Evolutionary conservation across 2,888 invertebrate genomes (phyloP), one percentile per base, ranked within the genome.

Genomic region (Criorhina ranunculi): DNA sequence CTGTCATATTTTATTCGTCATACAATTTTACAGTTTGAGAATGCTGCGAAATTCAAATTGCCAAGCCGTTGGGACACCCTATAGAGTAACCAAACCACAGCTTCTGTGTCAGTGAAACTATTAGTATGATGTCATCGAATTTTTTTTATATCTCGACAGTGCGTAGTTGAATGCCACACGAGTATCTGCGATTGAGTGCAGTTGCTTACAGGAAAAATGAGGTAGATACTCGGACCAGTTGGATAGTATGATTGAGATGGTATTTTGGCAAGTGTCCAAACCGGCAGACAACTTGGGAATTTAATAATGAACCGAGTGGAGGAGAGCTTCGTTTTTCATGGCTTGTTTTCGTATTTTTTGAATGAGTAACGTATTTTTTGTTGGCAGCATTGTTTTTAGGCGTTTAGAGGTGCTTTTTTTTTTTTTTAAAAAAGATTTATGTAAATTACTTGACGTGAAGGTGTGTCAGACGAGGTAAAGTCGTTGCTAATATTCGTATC

Each of bases 51-150:
- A n/a, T n/a, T n/a, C n/a, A n/a, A n/a, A n/a, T n/a, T n/a, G n/a
- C n/a, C n/a, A n/a, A n/a, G n/a, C n/a, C n/a, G n/a, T n/a, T n/a
- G n/a, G n/a, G n/a, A n/a, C n/a, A n/a, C n/a, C n/a, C n/a, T n/a
- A n/a, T n/a, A n/a, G n/a, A n/a, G n/a, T n/a, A n/a, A n/a, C n/a
- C n/a, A 29, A 42, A 60, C 60, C 51, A 42, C 51, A 37, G 49
- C 5, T 55, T 55, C 33, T 8, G 24, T 49, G 11, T 0, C 12
- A n/a, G n/a, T 24, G 2, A 33, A 5, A 24, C 4, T 9, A 5
- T 51, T 17, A 31, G 4, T 35, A 51, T 73, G 73, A 73, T 73
- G 73, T 73, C 73, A 73, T 73, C 73, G 51, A 55, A 51, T 0
- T n/a, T 15, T 55, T 7, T n/a, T n/a, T n/a, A n/a, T 33, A 33